Evolutionary conservation across 2,888 invertebrate genomes (phyloP).

Genomic region (Shargacucullia verbasci): DNA sequence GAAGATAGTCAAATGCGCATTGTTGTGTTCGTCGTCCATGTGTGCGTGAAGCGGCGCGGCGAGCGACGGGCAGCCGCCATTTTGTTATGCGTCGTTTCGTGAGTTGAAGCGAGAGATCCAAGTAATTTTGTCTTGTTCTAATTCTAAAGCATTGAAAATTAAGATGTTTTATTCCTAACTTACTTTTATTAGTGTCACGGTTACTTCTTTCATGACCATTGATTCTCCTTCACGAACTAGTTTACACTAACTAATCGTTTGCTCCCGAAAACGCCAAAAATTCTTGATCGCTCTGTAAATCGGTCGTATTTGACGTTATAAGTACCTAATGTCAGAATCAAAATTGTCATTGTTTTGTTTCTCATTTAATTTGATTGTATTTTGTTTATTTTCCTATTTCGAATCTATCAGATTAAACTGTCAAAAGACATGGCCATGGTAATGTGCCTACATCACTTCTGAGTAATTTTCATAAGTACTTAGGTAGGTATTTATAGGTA

Average conservation of each 20-base stretch:
- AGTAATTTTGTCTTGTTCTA: conserved; percentile 28
- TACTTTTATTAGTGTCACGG: conserved; percentile 22
- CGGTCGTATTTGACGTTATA: conserved; percentile 20
- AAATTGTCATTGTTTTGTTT: conserved; percentile 29
- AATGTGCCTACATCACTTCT: not conserved
- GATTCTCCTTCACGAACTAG: conserved; percentile 4
- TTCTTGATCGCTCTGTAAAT: not conserved
- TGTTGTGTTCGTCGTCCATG: conserved; percentile 20
- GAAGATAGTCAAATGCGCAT: conserved; percentile 64
- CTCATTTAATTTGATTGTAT: conserved; percentile 16
- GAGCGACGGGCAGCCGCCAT: conserved; percentile 72
- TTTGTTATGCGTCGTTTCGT: conserved; percentile 71
- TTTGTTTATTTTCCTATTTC: conserved; percentile 45
- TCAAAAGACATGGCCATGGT: conserved; percentile 3
- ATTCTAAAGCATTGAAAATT: not conserved
- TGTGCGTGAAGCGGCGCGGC: conserved; percentile 23
- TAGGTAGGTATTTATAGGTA: no score
- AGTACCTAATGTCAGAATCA: not conserved
- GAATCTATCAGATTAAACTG: conserved; percentile 30
- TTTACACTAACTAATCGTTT: not conserved
- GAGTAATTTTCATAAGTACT: no score
- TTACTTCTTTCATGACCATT: conserved; percentile 27
- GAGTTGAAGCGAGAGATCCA: conserved; percentile 70
- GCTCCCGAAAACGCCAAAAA: not conserved
- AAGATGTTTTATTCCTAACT: conserved; percentile 10